phyloP scores from a whole-genome alignment of 2,888 invertebrate genomes.

The Idaea biselata region DNA sequence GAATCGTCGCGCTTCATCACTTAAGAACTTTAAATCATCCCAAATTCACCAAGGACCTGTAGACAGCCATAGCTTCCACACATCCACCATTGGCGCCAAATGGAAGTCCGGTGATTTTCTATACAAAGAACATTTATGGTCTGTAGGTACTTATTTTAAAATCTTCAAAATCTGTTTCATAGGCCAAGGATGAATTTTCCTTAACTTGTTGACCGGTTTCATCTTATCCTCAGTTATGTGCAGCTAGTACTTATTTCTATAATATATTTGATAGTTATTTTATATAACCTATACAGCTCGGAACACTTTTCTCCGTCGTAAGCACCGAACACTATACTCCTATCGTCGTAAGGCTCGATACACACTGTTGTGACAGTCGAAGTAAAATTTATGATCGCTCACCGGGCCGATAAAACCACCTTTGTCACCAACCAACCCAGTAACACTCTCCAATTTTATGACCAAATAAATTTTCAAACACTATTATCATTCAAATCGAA shows the following conservation, averaged over 20 bases:
- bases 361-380: conserved; percentile 70
- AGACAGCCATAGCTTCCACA: no score
- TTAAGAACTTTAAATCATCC: no score
- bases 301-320: conserved; percentile 26
- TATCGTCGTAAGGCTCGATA: conserved; percentile 38
- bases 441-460: conserved; percentile 73
- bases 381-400: conserved; percentile 73
- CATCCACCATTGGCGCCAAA: no score
- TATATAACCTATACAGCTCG: background rate
- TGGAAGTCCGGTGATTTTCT: no score
- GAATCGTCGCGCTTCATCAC: no score
- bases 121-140: no score
- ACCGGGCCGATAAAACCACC: conserved; percentile 71
- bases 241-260: background rate
- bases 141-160: no score
- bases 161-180: background rate
- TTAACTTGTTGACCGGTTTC: background rate
- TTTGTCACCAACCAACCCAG: conserved; percentile 70
- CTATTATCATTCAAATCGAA: conserved; percentile 79
- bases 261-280: conserved; percentile 4
- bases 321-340: conserved; percentile 22
- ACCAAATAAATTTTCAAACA: conserved; percentile 77
- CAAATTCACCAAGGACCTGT: no score
- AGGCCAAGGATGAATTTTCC: background rate
- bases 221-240: background rate